Evolutionary conservation across 2,113 vertebrate genomes (phyloP), one percentile per base, ranked within the genome.

Genomic region (Todiramphus chloris): DNA sequence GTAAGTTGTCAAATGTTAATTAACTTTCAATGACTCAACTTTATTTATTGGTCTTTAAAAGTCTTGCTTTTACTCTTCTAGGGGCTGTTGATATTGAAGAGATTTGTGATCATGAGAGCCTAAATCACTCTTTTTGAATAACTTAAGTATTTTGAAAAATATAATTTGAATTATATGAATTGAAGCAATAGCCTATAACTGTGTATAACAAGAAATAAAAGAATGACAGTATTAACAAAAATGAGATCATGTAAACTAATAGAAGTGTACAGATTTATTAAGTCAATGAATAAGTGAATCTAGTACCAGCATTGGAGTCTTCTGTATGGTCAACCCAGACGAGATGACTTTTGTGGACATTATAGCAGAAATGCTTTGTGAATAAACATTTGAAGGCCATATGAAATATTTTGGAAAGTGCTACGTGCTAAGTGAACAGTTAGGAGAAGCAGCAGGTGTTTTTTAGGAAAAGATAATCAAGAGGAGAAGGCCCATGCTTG

Each of bases 401-500:
- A 16, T 28, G 21, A 53, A 70, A 50, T 91, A 72, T 37, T 85
- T 75, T 56, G 18, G 31, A 6, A 92, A 59, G 11, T 11, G 16
- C 28, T 59, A 27, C 3, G 4, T 51, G 28, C 16, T 70, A 55
- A 46, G 16, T 44, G 37, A 77, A 37, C 7, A 67, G 24, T 14
- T 43, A 27, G 24, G 50, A 77, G 17, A 44, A 75, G 28, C 0
- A 0, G 9, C 58, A 62, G 73, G 28, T 23, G 2, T 2, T 19
- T 68, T 39, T 80, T 48, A 18, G 27, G 41, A 43, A 43, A 46
- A 66, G n/a, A n/a, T n/a, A 62, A 56, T 15, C 0, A 51, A 39
- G 27, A 68, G 2, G 15, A 30, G 37, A 9, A 68, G 27, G 0
- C 2, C n/a, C 1, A 4, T n/a, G 16, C 5, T 79, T 28, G 6